Percentiles rank a stretch among this genome's conserved stretches.
Evolutionary conservation across 2,797 vertebrate genomes (phyloP).

Genomic region (Hemitrygon akajei): DNA sequence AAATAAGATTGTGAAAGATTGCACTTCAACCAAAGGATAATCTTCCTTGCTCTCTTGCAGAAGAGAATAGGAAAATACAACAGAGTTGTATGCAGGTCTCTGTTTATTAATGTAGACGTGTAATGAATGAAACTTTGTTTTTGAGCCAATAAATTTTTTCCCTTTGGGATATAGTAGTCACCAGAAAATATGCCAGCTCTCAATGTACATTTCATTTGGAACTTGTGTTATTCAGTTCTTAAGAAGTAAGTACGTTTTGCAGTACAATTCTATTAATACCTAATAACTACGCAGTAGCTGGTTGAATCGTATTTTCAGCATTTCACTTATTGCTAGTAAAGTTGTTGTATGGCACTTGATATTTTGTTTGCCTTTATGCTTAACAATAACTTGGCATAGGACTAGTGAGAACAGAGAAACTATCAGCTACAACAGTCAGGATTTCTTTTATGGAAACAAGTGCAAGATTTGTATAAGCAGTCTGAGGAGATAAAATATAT

Average conservation of each 20-base stretch:
- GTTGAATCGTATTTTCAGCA: not conserved
- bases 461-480: too few relatives aligned
- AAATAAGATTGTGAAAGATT: not conserved
- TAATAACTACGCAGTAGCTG: not conserved
- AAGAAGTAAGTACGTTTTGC: not conserved
- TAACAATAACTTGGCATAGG: not conserved
- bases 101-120: not conserved
- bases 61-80: not conserved
- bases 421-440: too few relatives aligned
- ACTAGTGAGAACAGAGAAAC: too few relatives aligned
- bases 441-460: too few relatives aligned
- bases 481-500: too few relatives aligned
- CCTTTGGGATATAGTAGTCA: not conserved
- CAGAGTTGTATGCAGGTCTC: too few relatives aligned
- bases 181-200: not conserved
- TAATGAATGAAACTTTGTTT: not conserved
- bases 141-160: not conserved
- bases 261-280: not conserved
- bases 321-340: not conserved
- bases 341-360: not conserved
- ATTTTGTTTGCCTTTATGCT: not conserved
- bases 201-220: not conserved
- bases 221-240: not conserved
- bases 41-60: not conserved
- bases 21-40: too few relatives aligned